Base-by-base conservation (phyloP, 2,797 vertebrate genomes). In the Cynodonichthys magdalenae region DNA sequence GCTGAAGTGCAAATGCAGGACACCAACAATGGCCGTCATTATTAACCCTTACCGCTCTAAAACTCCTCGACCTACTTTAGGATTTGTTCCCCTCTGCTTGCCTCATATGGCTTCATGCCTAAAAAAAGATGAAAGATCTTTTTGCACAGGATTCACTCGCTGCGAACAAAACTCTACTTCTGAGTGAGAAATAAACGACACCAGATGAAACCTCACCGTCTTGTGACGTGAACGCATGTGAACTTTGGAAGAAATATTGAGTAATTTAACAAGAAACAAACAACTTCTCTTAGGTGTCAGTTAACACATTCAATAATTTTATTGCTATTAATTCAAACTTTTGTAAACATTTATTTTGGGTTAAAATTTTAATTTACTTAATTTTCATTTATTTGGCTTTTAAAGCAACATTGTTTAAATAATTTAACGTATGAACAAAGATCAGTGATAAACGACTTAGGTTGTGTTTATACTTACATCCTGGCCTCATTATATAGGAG, bases 1-100 rank as follows among this genome's bases (percentile, higher is more conserved):
- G 48, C 24, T 68, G 39, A 76, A 76, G 55, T 44, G 47, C n/a
- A 58, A 66, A 75, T 50, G 20, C 9, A 36, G n/a, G 49, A 3
- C 29, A 44, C 1, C 5, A 47, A 68, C 19, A 75, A 63, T 18
- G 51, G 39, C 45, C 39, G 53, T 53, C 19, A 51, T 28, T 60
- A 20, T 58, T 53, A 34, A 54, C 34, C 6, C 15, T 54, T 31
- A 53, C 53, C 45, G 63, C 7, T 27, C 19, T 6, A 0, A 1
- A 45, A 28, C 45, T 46, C 24, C 0, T 46, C 17, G 11, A 28
- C 11, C 19, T 39, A 49, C 48, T 31, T 51, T 41, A 15, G 18
- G 9, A n/a, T 17, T 51, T 10, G 15, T n/a, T 27, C 50, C 17
- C 24, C 1, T 9, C 31, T 7, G 11, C 28, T n/a, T 3, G 0